Evolutionary conservation across 1,140 invertebrate genomes (phyloP), one percentile per base, ranked within the genome.

Genomic region (Glossosoma conforme): DNA sequence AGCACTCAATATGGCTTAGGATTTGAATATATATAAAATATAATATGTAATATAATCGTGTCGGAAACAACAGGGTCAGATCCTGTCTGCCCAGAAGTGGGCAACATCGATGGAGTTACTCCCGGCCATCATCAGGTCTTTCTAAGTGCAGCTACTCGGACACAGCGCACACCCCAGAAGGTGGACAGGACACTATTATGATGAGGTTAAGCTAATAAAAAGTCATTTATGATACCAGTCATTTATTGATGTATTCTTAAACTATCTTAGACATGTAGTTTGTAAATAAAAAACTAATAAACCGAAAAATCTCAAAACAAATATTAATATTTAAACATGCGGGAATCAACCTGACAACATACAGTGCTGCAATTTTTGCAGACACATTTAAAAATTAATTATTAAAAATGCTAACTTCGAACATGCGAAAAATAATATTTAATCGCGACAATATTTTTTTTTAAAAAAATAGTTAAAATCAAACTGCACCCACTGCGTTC

Each of bases 401-500:
- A 8, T n/a, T n/a, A n/a, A 18, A 37, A 10, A 10, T 14, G 36
- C 25, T 40, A 56, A 44, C 36, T 30, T 44, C 54, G 52, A 44
- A 47, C 47, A 17, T 24, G 13, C 38, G 40, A 22, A 55, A 50
- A 20, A 30, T 10, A 41, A 30, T 53, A 46, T 35, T 49, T 40
- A 45, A 24, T 37, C 44, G 49, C 41, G n/a, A n/a, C n/a, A n/a
- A n/a, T n/a, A n/a, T n/a, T n/a, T n/a, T n/a, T n/a, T n/a, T n/a
- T n/a, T 28, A 11, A 52, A 52, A 57, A 56, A 52, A 13, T 32
- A 30, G 17, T 25, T 35, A 30, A 15, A 33, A 52, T 52, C 22
- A 20, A 52, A 57, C 50, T 46, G 55, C 55, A 57, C 55, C 55
- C 55, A 57, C 55, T 52, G 55, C 32, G 50, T 57, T 52, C 44